phyloP scores from a whole-genome alignment of 2,113 vertebrate genomes.

The Zosterops borbonicus region DNA sequence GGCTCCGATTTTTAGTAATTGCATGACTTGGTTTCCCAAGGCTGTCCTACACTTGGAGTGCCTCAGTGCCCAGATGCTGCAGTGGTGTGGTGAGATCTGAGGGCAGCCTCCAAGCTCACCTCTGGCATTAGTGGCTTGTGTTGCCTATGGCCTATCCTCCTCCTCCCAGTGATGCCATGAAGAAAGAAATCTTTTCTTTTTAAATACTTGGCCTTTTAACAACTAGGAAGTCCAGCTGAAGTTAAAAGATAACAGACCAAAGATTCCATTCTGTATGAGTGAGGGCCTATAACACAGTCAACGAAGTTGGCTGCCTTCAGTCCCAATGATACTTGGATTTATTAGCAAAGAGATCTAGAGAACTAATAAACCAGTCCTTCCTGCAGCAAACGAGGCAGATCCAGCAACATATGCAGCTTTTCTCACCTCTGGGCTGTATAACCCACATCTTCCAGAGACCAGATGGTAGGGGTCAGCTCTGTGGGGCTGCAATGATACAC shows the following conservation, averaged over 20 bases:
- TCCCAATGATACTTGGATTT: neutral
- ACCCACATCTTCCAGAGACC: neutral
- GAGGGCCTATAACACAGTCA: neutral
- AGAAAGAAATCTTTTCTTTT: neutral
- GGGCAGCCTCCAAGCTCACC: neutral
- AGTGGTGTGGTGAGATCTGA: accelerated
- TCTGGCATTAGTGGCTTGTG: neutral
- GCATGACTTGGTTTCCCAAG: neutral
- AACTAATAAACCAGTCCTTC: neutral
- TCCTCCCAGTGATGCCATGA: neutral
- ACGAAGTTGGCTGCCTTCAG: neutral
- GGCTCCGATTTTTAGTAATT: neutral
- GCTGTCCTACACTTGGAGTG: neutral
- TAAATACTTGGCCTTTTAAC: neutral
- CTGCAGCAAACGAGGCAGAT: slow-evolving; percentile 21
- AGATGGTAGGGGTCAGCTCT: slow-evolving; percentile 39
- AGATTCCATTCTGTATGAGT: neutral
- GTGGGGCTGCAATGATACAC: neutral
- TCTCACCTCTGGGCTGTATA: slow-evolving; percentile 7
- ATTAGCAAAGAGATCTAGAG: neutral
- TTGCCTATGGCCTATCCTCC: neutral
- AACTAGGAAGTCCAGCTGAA: neutral
- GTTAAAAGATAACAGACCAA: neutral
- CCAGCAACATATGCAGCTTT: slow-evolving; percentile 29
- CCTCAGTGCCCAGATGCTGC: accelerated